Percentiles rank a stretch among this genome's conserved stretches.
These are phyloP conservation scores for Morus bassanus DNA, from an alignment of 2,797 vertebrate species.

Conservation along the genomic window DNA sequence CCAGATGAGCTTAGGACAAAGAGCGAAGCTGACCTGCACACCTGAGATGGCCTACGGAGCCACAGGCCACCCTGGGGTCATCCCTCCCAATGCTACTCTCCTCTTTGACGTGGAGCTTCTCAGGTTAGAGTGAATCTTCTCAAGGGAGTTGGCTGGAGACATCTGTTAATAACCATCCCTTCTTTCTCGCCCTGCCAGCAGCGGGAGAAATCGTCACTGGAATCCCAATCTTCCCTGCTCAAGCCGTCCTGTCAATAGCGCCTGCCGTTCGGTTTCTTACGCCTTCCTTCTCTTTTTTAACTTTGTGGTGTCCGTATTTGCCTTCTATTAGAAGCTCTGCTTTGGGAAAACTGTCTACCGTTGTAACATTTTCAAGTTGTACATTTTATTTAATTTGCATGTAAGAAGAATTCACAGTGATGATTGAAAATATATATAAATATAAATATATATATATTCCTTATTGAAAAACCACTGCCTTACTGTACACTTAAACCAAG, in stretches of 20 bases:
- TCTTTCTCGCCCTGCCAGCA: constrained; percentile 30
- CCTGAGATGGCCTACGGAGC: constrained; percentile 95
- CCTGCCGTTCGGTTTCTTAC: constrained; percentile 51
- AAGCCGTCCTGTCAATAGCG: constrained; percentile 68
- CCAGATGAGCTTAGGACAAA: constrained; percentile 97
- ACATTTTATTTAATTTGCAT: constrained; percentile 81
- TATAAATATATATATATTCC: constrained; percentile 69
- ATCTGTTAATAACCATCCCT: constrained; percentile 50
- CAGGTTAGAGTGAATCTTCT: constrained; percentile 88
- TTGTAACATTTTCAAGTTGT: constrained; percentile 77
- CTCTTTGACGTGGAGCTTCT: constrained; percentile 98
- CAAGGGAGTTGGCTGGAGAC: constrained; percentile 32
- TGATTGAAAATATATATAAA: constrained; percentile 59
- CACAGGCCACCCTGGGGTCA: constrained; percentile 96
- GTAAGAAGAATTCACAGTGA: constrained; percentile 59
- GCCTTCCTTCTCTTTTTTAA: constrained; percentile 65
- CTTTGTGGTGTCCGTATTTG: constrained; percentile 56
- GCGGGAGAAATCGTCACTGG: background rate
- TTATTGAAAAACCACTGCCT: constrained; percentile 84
- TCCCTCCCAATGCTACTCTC: constrained; percentile 96
- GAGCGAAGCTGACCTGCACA: constrained; percentile 96
- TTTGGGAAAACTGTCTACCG: constrained; percentile 60
- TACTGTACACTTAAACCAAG: constrained; percentile 80
- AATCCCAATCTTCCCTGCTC: constrained; percentile 42
- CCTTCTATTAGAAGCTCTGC: constrained; percentile 69